These are phyloP conservation scores for Scaptodrosophila latifasciaeformis DNA, from an alignment of 2,888 invertebrate species.

Conservation along the genomic window DNA sequence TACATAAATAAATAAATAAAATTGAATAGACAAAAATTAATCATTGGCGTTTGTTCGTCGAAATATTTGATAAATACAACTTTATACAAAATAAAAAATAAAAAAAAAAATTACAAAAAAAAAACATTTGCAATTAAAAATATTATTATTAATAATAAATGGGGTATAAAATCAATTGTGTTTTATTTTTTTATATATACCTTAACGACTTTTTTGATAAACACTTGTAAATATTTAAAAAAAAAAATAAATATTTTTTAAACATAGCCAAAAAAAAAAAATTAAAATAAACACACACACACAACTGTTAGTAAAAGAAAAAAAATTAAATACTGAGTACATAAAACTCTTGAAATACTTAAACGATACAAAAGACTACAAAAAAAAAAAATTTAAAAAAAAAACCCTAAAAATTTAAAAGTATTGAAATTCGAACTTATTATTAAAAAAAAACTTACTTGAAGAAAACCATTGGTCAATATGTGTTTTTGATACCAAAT, in stretches of 20 bases:
- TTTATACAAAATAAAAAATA: slow-evolving; percentile 48
- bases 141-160: slow-evolving; percentile 59
- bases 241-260: slow-evolving; percentile 39
- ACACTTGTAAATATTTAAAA: slow-evolving; percentile 45
- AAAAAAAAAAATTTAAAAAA: too few species aligned
- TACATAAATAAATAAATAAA: slow-evolving; percentile 39
- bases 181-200: slow-evolving; percentile 28
- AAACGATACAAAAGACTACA: slow-evolving; percentile 44
- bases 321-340: slow-evolving; percentile 32
- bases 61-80: slow-evolving; percentile 60
- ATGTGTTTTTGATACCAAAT: slow-evolving; percentile 58
- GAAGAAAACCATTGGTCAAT: slow-evolving; percentile 54
- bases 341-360: slow-evolving; percentile 40
- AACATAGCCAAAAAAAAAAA: slow-evolving; percentile 32
- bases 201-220: slow-evolving; percentile 31
- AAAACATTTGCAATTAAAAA: slow-evolving; percentile 8
- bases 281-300: slow-evolving; percentile 2
- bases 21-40: slow-evolving; percentile 12
- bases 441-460: slow-evolving; percentile 48
- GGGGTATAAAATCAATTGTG: slow-evolving; percentile 49
- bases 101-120: background rate
- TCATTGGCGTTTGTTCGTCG: slow-evolving; percentile 8
- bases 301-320: slow-evolving; percentile 16
- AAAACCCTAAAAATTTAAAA: slow-evolving; percentile 56
- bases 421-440: slow-evolving; percentile 65